These are phyloP conservation scores for Psilopsiagon aymara DNA, from an alignment of 2,113 vertebrate species.

Conservation along the genomic window DNA sequence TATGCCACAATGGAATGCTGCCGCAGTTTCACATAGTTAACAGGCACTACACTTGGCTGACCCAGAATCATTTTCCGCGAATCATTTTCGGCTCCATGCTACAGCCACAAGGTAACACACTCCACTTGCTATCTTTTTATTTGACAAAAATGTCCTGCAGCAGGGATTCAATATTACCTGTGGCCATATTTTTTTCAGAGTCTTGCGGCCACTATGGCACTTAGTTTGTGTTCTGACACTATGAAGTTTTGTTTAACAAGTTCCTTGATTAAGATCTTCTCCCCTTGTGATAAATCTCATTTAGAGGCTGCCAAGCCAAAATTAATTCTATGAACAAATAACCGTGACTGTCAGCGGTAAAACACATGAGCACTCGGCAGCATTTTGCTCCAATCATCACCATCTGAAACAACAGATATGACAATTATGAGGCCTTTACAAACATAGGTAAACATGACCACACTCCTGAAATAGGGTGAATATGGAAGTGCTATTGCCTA, in stretches of 20 bases:
- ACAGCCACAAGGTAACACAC: neutral
- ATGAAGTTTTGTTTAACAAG: neutral
- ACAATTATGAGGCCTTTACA: neutral
- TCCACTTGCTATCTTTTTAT: neutral
- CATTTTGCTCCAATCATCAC: neutral
- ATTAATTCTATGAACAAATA: neutral
- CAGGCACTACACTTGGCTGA: neutral
- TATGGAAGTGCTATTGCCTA: neutral
- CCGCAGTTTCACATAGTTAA: neutral
- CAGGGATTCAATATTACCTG: neutral
- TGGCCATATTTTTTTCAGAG: neutral
- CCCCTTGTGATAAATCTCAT: neutral
- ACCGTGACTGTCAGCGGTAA: neutral
- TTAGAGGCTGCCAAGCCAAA: neutral
- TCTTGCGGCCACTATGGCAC: neutral
- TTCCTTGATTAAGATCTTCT: neutral
- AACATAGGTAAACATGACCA: neutral
- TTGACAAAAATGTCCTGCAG: neutral
- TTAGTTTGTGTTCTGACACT: neutral
- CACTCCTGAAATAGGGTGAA: neutral
- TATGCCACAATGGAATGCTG: neutral
- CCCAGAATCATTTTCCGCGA: neutral
- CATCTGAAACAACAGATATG: neutral
- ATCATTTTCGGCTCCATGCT: neutral
- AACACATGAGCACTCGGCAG: neutral